Percentiles rank a stretch among this genome's conserved stretches.
Conservation (phyloP, 23 tunicate genomes). For the Phallusia fumigata region DNA sequence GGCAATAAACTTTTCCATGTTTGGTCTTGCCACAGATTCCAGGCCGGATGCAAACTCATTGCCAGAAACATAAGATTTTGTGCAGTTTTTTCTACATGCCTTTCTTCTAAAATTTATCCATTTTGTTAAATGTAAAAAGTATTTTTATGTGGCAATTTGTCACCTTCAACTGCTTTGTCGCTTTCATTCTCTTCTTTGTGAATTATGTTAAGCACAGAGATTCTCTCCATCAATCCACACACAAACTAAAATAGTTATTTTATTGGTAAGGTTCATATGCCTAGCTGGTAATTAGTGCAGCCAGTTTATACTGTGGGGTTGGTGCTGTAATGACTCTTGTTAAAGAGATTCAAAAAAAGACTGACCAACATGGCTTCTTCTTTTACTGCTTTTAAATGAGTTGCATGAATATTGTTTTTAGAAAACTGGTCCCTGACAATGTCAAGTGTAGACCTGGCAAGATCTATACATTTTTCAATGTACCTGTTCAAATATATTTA, state of each 20-base stretch:
- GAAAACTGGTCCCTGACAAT: background rate
- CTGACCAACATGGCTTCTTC: conserved; percentile 23
- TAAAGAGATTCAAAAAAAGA: too few relatives aligned
- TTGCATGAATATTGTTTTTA: conserved; percentile 8
- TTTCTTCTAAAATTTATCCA: background rate
- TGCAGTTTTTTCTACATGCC: background rate
- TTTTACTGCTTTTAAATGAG: conserved; percentile 15
- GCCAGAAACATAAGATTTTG: background rate
- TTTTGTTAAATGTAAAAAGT: too few relatives aligned
- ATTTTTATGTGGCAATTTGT: background rate
- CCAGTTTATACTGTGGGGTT: too few relatives aligned
- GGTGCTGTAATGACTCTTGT: too few relatives aligned
- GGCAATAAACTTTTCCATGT: conserved; percentile 10
- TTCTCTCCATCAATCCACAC: conserved; percentile 26
- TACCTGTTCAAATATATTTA: background rate
- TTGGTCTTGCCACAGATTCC: background rate
- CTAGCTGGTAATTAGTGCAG: too few relatives aligned
- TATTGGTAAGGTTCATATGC: too few relatives aligned
- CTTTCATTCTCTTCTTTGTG: background rate
- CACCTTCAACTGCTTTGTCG: background rate
- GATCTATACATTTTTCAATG: conserved; percentile 8
- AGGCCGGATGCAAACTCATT: background rate
- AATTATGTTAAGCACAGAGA: conserved; percentile 22
- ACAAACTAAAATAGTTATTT: background rate
- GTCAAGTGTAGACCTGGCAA: background rate